Percentiles rank a stretch among this genome's conserved stretches.
Conservation (phyloP, 2,797 vertebrate species). For the Centropyge bicolor region DNA sequence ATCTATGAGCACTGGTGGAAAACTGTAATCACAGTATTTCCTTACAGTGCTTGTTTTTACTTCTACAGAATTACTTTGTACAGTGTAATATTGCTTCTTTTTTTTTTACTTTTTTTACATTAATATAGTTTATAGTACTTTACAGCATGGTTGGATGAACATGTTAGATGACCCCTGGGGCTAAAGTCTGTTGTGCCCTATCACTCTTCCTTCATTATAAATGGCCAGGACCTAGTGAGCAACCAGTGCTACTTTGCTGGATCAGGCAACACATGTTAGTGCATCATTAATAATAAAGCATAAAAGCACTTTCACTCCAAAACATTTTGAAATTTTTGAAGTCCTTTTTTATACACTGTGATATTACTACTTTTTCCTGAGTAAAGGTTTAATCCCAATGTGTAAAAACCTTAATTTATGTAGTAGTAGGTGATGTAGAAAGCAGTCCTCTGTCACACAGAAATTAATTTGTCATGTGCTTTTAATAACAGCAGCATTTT, state of each 20-base stretch:
- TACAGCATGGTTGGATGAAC: neutral
- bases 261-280: no score
- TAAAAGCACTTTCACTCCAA: no score
- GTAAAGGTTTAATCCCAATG: neutral
- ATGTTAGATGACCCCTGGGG: neutral
- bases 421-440: neutral
- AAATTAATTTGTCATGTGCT: neutral
- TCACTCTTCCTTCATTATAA: neutral
- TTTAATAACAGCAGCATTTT: neutral
- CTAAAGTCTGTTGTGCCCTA: neutral
- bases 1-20: neutral
- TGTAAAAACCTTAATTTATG: neutral
- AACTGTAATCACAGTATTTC: conserved; percentile 4
- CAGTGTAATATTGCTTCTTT: neutral
- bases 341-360: no score
- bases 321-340: no score
- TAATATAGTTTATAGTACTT: neutral
- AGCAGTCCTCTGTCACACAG: neutral
- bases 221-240: no score
- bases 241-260: neutral
- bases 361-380: neutral
- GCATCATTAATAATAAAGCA: no score
- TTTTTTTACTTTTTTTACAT: no score
- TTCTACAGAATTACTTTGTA: neutral
- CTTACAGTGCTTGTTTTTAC: neutral